Evolutionary conservation across 2,888 invertebrate species (phyloP).

Genomic region (Embidobia sp.): DNA sequence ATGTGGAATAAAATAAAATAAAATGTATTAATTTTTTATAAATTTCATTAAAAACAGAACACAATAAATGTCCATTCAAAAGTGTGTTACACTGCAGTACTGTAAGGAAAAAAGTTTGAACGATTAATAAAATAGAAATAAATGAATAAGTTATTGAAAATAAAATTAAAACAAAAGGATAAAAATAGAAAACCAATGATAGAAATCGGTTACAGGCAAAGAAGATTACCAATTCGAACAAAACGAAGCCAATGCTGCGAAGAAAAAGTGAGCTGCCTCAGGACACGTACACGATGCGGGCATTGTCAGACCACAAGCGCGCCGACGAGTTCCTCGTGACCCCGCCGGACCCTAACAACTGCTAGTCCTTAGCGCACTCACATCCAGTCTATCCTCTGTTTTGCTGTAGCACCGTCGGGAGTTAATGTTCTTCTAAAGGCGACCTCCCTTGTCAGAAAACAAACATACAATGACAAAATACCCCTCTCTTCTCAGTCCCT

Average conservation of each 20-base stretch:
- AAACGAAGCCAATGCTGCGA: slow-evolving; percentile 93
- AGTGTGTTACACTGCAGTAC: too few species aligned
- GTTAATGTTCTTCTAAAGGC: slow-evolving; percentile 72
- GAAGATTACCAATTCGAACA: slow-evolving; percentile 78
- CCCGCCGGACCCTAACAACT: slow-evolving; percentile 93
- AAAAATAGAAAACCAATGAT: background rate
- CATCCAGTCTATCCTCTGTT: slow-evolving; percentile 77
- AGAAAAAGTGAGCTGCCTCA: slow-evolving; percentile 98
- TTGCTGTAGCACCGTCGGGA: slow-evolving; percentile 77
- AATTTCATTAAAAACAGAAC: too few species aligned
- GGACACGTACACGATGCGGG: slow-evolving; percentile 94
- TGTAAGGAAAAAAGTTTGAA: too few species aligned
- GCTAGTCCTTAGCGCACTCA: slow-evolving; percentile 85
- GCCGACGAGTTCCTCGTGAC: slow-evolving; percentile 94
- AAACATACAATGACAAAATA: slow-evolving; percentile 7
- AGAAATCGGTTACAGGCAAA: slow-evolving; percentile 71
- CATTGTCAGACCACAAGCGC: slow-evolving; percentile 95
- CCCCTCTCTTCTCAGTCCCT: slow-evolving; percentile 6
- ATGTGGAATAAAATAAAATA: too few species aligned
- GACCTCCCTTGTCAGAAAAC: background rate
- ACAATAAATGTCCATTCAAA: too few species aligned
- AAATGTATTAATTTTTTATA: too few species aligned
- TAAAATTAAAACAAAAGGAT: too few species aligned
- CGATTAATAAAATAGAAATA: too few species aligned
- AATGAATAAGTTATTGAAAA: too few species aligned